Base-by-base conservation (phyloP, 2,113 vertebrate species). In the Poeciliopsis retropinna region DNA sequence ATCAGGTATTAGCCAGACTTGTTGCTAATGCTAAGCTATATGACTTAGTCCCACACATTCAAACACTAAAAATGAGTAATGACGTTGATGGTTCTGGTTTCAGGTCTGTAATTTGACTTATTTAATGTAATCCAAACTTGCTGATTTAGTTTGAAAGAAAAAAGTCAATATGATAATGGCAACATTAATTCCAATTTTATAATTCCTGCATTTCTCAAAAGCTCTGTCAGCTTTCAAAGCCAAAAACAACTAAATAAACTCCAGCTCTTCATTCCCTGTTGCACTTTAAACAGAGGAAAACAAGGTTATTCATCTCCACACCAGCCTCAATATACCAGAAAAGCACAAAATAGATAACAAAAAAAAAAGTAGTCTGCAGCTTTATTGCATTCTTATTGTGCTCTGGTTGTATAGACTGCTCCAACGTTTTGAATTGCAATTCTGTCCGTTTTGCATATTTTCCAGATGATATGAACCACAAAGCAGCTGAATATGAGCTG, bases 311-410 rank as follows among this genome's bases (percentile, higher is more conserved):
- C 51, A 11, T 57, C 51, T 57, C 22, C 17, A 47, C 5, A 47
- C 5, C 44, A 6, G 19, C 44, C 9, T 57, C 7, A 57, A n/a
- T n/a, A 62, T 15, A 30, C 28, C 29, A 30, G 15, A 64, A 30
- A 32, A 25, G 62, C 15, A 44, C 13, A 10, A 10, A 67, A 34
- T 27, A 67, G 6, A 68, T 15, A 12, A 12, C 2, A 79, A 34
- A 8, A 34, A 32, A 34, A 7, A 60, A 44, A 34, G 31, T 27
- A 12, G 63, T 76, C n/a, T 73, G 54, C 62, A 32, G 47, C 41
- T 76, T 75, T 75, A 78, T 66, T 57, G 47, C 39, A 37, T 15
- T 66, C 70, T 64, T 76, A 80, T 72, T 76, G 78, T 64, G 81
- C 17, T 19, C 44, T 47, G 17, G 44, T 19, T 47, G 4, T 17